Percentiles rank a stretch among this genome's conserved stretches.
phyloP scores from a whole-genome alignment of 2,888 invertebrate species.

The Asteroscopus sphinx region DNA sequence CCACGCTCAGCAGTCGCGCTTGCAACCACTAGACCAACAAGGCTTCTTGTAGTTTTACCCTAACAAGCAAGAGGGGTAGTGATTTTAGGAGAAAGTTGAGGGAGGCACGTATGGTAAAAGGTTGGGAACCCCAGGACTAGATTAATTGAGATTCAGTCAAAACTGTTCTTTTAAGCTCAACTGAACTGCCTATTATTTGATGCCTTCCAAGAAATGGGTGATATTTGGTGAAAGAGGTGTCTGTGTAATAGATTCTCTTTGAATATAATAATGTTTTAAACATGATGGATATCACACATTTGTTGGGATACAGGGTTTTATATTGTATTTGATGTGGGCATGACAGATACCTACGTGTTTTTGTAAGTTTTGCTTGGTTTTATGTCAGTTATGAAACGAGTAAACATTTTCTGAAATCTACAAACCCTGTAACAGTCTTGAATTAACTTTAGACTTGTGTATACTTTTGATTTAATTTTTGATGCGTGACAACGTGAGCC shows the following conservation, averaged over 20 bases:
- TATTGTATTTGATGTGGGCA: conserved; percentile 33
- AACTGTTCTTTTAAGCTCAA: conserved; percentile 37
- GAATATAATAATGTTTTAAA: conserved; percentile 45
- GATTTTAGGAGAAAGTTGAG: too few relatives aligned
- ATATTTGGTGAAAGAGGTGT: conserved; percentile 24
- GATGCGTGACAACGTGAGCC: too few relatives aligned
- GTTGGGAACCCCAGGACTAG: conserved; percentile 22
- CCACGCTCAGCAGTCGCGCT: too few relatives aligned
- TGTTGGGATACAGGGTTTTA: conserved; percentile 28
- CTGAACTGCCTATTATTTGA: conserved; percentile 35
- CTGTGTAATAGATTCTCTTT: conserved; percentile 32
- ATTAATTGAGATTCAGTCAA: conserved; percentile 44
- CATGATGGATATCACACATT: conserved; percentile 30
- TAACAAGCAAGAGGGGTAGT: too few relatives aligned
- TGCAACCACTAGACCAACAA: too few relatives aligned
- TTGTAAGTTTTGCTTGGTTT: conserved; percentile 6
- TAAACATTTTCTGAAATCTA: too few relatives aligned
- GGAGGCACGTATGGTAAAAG: too few relatives aligned
- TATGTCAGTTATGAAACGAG: not conserved
- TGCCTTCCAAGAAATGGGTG: conserved; percentile 27
- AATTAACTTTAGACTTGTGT: too few relatives aligned
- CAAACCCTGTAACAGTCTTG: too few relatives aligned
- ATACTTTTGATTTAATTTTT: too few relatives aligned
- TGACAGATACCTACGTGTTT: conserved; percentile 23
- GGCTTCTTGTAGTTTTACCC: too few relatives aligned